Evolutionary conservation across 2,888 invertebrate genomes (phyloP).

Genomic region (Biston stratarius): DNA sequence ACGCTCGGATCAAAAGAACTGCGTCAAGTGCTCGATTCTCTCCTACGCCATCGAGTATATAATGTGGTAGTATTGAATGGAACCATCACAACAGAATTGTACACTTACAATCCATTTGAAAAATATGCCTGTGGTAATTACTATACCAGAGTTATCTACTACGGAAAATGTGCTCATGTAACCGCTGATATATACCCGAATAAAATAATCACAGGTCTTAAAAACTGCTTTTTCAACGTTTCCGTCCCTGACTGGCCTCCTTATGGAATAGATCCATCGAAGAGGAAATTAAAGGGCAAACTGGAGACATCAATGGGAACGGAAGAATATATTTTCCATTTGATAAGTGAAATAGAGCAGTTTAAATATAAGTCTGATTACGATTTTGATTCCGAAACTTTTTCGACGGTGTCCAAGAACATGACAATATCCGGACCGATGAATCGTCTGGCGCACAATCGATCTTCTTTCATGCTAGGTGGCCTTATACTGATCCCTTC

Average conservation of each 20-base stretch:
- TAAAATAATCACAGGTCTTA: slow-evolving; percentile 57
- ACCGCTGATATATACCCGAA: slow-evolving; percentile 50
- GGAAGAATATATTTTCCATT: slow-evolving; percentile 55
- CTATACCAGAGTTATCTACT: slow-evolving; percentile 55
- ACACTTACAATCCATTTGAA: slow-evolving; percentile 67
- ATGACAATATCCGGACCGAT: slow-evolving; percentile 56
- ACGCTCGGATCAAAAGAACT: slow-evolving; percentile 43
- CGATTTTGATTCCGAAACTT: slow-evolving; percentile 47
- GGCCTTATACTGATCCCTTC: slow-evolving; percentile 48
- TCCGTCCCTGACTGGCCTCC: slow-evolving; percentile 63
- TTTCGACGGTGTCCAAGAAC: slow-evolving; percentile 50
- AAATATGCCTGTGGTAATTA: slow-evolving; percentile 67
- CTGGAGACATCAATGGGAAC: slow-evolving; percentile 39
- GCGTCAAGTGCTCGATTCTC: slow-evolving; percentile 54
- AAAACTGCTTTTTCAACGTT: slow-evolving; percentile 61
- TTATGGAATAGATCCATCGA: slow-evolving; percentile 50
- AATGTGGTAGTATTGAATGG: slow-evolving; percentile 59
- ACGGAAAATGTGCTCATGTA: slow-evolving; percentile 58
- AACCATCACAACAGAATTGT: slow-evolving; percentile 53
- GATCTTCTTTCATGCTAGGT: slow-evolving; percentile 51
- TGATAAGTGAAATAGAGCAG: slow-evolving; percentile 56
- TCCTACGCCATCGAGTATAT: slow-evolving; percentile 53
- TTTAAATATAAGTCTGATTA: slow-evolving; percentile 60
- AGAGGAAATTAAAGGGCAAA: neutral
- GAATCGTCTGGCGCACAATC: slow-evolving; percentile 44